Evolutionary conservation across 2,888 invertebrate species (phyloP).

Genomic region (Troilus luridus): DNA sequence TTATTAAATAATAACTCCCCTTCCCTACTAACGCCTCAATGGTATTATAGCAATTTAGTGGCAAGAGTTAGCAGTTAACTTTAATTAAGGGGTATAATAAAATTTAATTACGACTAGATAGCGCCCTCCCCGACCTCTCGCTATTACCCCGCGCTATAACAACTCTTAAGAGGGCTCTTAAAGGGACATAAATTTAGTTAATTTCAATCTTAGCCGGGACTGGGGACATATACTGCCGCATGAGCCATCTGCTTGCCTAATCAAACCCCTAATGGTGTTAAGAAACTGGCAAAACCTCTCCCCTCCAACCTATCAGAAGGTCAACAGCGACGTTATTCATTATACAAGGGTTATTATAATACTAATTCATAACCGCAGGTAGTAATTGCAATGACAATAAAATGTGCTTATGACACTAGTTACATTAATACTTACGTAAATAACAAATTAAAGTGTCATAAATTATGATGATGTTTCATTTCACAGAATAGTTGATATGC

Average conservation of each 20-base stretch:
- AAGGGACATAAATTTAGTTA: constrained; percentile 17
- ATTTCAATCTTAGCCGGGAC: constrained; percentile 1
- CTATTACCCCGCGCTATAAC: constrained; percentile 4
- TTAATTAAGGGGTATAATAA: constrained; percentile 22
- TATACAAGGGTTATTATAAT: no score
- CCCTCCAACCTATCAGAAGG: neutral
- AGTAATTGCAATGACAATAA: no score
- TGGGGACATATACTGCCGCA: constrained; percentile 5
- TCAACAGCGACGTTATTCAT: neutral
- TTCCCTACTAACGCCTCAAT: neutral
- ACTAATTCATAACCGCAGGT: no score
- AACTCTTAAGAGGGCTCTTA: constrained; percentile 15
- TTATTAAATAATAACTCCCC: neutral
- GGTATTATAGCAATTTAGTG: constrained; percentile 19
- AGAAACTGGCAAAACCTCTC: neutral
- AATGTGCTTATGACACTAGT: no score
- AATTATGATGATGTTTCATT: no score
- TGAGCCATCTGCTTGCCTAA: constrained; percentile 27
- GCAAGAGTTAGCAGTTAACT: neutral
- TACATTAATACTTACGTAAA: no score
- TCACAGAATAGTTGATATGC: no score
- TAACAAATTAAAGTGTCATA: no score
- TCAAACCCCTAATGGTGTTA: neutral
- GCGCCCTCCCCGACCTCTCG: neutral
- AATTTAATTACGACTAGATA: constrained; percentile 38